A percentile compares a stretch with the other conserved stretches of the same genome.
Evolutionary conservation across 2,113 vertebrate species (phyloP).

Genomic region (Lanius ludovicianus): DNA sequence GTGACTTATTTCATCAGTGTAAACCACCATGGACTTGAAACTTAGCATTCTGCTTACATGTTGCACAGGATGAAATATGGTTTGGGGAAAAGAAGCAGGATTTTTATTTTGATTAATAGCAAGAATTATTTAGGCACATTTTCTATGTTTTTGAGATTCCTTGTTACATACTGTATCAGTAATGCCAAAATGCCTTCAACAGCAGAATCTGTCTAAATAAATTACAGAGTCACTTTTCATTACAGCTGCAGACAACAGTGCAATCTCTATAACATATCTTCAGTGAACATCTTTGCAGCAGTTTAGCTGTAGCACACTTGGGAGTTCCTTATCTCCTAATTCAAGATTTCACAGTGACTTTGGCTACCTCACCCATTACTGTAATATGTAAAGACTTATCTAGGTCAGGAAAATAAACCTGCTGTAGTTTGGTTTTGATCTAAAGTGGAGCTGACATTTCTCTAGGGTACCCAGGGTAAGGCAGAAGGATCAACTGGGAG

Average conservation of each 20-base stretch:
- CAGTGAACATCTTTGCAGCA: not conserved
- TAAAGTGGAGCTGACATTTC: conserved; percentile 49
- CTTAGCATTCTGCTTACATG: not conserved
- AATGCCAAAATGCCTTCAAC: not conserved
- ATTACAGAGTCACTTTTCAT: not conserved
- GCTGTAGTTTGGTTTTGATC: conserved; percentile 23
- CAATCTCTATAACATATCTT: not conserved
- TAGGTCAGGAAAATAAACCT: conserved; percentile 62
- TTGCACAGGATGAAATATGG: not conserved
- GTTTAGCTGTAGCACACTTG: not conserved
- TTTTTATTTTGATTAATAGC: not conserved
- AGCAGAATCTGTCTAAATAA: not conserved
- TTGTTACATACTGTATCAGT: not conserved
- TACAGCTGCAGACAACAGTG: not conserved
- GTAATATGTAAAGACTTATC: conserved; percentile 28
- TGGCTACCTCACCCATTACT: conserved; percentile 25
- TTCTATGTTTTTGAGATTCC: not conserved
- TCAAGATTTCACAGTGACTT: conserved; percentile 1
- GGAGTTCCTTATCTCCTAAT: not conserved
- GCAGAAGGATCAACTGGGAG: conserved; percentile 39
- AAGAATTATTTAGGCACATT: not conserved
- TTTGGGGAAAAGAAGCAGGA: not conserved
- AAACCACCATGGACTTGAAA: not conserved
- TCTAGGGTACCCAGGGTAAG: conserved; percentile 53
- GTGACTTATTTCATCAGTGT: not conserved